Evolutionary conservation across 2,888 invertebrate species (phyloP).

Genomic region (Seira sanloemensis): DNA sequence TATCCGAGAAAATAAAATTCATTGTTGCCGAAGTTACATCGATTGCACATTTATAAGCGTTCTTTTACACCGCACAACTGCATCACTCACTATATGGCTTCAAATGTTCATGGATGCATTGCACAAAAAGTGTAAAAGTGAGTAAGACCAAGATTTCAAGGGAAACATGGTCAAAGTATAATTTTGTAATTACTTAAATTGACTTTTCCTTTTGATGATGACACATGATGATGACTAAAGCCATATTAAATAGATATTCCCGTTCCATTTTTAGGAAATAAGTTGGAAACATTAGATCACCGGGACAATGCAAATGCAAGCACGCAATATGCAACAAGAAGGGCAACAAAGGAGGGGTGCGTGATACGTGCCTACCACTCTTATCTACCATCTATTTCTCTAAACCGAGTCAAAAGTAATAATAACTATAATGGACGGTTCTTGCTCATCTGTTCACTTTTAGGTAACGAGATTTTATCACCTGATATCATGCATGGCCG

Average conservation of each 20-base stretch:
- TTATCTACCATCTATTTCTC: slow-evolving; percentile 31
- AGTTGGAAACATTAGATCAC: neutral
- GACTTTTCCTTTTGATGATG: slow-evolving; percentile 22
- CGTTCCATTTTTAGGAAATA: slow-evolving; percentile 21
- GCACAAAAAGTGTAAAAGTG: too few species aligned
- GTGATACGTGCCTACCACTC: slow-evolving; percentile 24
- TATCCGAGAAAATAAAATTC: too few species aligned
- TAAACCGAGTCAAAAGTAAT: slow-evolving; percentile 6
- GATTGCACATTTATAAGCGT: too few species aligned
- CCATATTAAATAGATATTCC: slow-evolving; percentile 54
- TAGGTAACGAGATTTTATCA: slow-evolving; percentile 59
- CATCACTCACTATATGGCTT: too few species aligned
- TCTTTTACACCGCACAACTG: too few species aligned
- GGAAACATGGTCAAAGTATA: slow-evolving; percentile 18
- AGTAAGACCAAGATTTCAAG: too few species aligned
- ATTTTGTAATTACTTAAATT: slow-evolving; percentile 59
- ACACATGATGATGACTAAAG: slow-evolving; percentile 38
- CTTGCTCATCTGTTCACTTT: slow-evolving; percentile 65
- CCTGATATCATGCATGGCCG: slow-evolving; percentile 60
- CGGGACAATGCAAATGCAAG: neutral
- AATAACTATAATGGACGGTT: slow-evolving; percentile 45
- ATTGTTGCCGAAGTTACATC: too few species aligned
- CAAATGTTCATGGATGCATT: too few species aligned
- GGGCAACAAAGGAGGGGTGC: neutral
- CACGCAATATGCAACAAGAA: neutral